These are phyloP conservation scores for Zootoca vivipara DNA, from an alignment of 2,113 vertebrate genomes.

Conservation along the genomic window DNA sequence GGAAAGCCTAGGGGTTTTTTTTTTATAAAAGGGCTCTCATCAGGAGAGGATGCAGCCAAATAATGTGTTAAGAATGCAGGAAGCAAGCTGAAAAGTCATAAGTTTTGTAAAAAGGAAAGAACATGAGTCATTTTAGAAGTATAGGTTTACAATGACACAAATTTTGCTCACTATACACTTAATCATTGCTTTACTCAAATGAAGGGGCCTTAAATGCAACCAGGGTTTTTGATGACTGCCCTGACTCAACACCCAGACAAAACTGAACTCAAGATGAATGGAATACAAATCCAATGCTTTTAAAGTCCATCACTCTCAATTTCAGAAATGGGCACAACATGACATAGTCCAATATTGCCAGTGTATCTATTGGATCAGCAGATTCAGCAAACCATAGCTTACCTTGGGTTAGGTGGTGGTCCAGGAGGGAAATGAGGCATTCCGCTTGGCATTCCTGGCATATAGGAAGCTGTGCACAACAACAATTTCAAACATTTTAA, in stretches of 20 bases:
- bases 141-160: neutral
- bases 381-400: constrained; percentile 40
- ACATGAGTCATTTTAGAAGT: neutral
- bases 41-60: neutral
- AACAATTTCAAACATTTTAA: constrained; percentile 61
- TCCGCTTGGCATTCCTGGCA: constrained; percentile 89
- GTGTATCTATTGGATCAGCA: neutral
- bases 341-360: neutral
- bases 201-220: neutral
- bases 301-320: neutral
- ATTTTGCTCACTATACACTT: neutral
- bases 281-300: neutral
- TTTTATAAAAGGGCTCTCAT: neutral
- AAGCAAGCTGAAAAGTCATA: neutral
- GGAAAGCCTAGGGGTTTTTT: neutral
- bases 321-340: neutral
- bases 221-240: neutral
- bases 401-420: constrained; percentile 90
- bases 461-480: constrained; percentile 88
- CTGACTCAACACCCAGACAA: neutral
- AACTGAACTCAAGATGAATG: neutral
- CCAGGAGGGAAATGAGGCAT: constrained; percentile 86
- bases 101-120: neutral
- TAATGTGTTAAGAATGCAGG: neutral
- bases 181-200: neutral